These are phyloP conservation scores for Limnephilus marmoratus DNA, from an alignment of 2,888 invertebrate species.

Conservation along the genomic window DNA sequence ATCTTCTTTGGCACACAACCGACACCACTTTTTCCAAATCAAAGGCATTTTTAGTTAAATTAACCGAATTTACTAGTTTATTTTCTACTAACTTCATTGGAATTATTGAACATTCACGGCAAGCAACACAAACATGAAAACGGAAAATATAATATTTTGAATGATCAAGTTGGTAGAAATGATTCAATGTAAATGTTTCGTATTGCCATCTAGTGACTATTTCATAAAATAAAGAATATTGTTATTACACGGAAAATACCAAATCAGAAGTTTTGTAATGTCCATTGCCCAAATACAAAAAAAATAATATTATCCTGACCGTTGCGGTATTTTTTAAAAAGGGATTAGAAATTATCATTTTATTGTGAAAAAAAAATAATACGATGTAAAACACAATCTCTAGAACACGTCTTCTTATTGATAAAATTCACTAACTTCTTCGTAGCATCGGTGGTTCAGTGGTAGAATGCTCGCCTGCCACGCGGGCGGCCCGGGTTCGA, in stretches of 20 bases:
- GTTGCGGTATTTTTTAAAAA: background rate
- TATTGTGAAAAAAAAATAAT: background rate
- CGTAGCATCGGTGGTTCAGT: slow-evolving; percentile 66
- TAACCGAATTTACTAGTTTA: slow-evolving; percentile 50
- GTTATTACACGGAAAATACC: background rate
- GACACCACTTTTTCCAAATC: slow-evolving; percentile 65
- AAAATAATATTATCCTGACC: background rate
- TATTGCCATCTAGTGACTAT: slow-evolving; percentile 32
- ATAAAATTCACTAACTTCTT: background rate
- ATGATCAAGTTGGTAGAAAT: slow-evolving; percentile 7
- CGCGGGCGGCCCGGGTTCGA: slow-evolving; percentile 67
- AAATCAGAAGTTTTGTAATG: background rate
- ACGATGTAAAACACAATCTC: background rate
- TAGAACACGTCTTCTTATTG: background rate
- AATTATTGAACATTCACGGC: slow-evolving; percentile 55
- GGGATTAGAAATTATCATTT: background rate
- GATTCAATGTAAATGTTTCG: background rate
- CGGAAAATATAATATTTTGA: background rate
- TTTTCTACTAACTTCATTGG: slow-evolving; percentile 61
- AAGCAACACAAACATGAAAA: slow-evolving; percentile 53
- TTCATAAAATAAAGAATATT: background rate
- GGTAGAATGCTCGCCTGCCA: slow-evolving; percentile 67
- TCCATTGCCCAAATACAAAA: background rate
- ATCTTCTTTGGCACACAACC: slow-evolving; percentile 63
- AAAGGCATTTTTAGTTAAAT: slow-evolving; percentile 52